Evolutionary conservation across 2,113 vertebrate genomes (phyloP).

Genomic region (Chamaea fasciata): DNA sequence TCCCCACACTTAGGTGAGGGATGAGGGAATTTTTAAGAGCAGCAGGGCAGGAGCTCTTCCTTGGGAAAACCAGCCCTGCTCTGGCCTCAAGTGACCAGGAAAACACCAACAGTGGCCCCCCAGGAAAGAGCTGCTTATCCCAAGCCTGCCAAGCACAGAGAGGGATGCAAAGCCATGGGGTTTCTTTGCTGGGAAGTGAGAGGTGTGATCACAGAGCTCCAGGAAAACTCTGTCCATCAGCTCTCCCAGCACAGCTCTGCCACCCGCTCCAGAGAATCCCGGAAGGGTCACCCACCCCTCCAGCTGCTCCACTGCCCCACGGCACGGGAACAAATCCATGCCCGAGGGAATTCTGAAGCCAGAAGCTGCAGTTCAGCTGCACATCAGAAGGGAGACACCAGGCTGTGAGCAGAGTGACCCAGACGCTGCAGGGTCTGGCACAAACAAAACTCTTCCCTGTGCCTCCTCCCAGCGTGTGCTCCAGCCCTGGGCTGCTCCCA

Average conservation of each 20-base stretch:
- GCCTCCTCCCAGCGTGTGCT: rapidly evolving
- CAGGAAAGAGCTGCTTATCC: not conserved
- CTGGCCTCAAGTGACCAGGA: not conserved
- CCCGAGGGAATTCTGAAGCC: not conserved
- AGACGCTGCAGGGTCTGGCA: not conserved
- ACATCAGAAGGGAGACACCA: not conserved
- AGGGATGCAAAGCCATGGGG: not conserved
- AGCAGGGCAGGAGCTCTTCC: not conserved
- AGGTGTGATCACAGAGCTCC: not conserved
- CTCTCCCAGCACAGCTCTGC: not conserved
- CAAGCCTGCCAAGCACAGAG: not conserved
- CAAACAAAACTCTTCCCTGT: not conserved
- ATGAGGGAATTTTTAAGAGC: not conserved
- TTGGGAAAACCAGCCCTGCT: not conserved
- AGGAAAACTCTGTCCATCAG: not conserved
- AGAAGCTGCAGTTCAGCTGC: not conserved
- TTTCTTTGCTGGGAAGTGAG: not conserved
- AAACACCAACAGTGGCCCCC: rapidly evolving
- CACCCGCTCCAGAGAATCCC: not conserved
- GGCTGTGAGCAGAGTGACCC: not conserved
- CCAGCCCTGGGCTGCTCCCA: not conserved
- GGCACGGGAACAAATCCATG: not conserved
- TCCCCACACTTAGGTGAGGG: not conserved
- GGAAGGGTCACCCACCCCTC: not conserved
- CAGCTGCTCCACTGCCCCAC: not conserved